Evolutionary conservation across 2,797 vertebrate genomes (phyloP).

Genomic region (Channa striata): DNA sequence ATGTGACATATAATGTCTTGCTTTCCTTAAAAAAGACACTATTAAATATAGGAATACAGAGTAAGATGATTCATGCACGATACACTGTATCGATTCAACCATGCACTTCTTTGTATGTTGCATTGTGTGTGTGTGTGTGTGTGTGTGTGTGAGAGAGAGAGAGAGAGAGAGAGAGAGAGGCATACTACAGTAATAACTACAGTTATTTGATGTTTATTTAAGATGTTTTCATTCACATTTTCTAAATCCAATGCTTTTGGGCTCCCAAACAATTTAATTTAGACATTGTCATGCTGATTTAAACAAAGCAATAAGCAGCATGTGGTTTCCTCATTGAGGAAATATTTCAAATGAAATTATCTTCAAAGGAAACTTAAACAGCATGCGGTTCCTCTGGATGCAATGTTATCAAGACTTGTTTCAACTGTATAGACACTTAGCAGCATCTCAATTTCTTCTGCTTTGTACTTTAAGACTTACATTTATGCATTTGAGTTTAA

Average conservation of each 20-base stretch:
- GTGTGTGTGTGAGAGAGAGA: no score
- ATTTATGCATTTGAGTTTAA: neutral
- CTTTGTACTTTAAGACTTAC: slow-evolving; percentile 1
- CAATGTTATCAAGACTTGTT: slow-evolving; percentile 3
- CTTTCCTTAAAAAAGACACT: neutral
- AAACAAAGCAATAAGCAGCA: slow-evolving; percentile 5
- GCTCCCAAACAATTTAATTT: slow-evolving; percentile 7
- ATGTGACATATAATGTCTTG: no score
- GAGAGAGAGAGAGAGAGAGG: no score
- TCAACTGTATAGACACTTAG: slow-evolving; percentile 3
- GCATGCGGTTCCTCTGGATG: slow-evolving; percentile 18
- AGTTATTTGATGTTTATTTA: neutral
- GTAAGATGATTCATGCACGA: neutral
- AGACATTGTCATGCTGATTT: neutral
- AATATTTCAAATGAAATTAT: slow-evolving; percentile 19
- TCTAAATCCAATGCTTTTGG: slow-evolving; percentile 2
- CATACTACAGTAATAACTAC: no score
- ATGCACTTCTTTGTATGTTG: no score
- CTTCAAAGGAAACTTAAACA: slow-evolving; percentile 32
- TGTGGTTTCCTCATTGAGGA: slow-evolving; percentile 31
- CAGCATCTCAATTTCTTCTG: neutral
- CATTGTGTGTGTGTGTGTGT: no score
- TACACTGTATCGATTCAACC: no score
- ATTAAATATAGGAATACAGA: neutral
- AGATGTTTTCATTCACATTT: neutral